A percentile compares a stretch with the other conserved stretches of the same genome.
Conservation (phyloP, 1,140 invertebrate species). For the Drosophila sulfurigaster region DNA sequence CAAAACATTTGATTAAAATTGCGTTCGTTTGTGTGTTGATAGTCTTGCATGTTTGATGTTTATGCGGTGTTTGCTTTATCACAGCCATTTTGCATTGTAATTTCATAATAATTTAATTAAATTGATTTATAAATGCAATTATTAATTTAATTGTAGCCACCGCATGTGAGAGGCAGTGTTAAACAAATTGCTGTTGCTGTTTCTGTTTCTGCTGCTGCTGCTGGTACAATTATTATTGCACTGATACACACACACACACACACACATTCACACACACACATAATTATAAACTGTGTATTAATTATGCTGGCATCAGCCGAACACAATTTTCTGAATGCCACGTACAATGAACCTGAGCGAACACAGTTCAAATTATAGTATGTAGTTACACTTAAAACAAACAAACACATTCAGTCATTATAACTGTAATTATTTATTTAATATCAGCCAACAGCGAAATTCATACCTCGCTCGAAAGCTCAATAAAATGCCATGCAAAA, state of each 20-base stretch:
- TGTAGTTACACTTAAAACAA: constrained; percentile 5
- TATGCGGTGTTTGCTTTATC: constrained; percentile 27
- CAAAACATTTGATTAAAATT: constrained; percentile 48
- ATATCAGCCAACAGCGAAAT: constrained; percentile 2
- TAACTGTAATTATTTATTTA: constrained; percentile 24
- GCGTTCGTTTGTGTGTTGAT: background rate
- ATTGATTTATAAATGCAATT: constrained; percentile 78
- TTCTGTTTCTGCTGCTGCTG: background rate
- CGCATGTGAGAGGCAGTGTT: constrained; percentile 19
- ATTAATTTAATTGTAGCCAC: constrained; percentile 50
- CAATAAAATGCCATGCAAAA: background rate
- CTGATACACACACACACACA: background rate
- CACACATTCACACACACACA: background rate
- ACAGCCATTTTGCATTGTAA: constrained; percentile 47
- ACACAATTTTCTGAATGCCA: constrained; percentile 1
- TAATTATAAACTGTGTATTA: constrained; percentile 48
- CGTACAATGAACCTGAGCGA: constrained; percentile 42
- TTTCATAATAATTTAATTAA: constrained; percentile 73
- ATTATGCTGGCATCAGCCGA: constrained; percentile 35
- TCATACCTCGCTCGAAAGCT: background rate
- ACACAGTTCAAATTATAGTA: constrained; percentile 13
- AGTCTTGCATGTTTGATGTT: constrained; percentile 10
- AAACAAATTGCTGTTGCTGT: constrained; percentile 20
- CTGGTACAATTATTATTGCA: constrained; percentile 25
- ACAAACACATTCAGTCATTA: background rate